phyloP scores from a whole-genome alignment of 2,888 invertebrate species.

The Pardosa pseudoannulata region DNA sequence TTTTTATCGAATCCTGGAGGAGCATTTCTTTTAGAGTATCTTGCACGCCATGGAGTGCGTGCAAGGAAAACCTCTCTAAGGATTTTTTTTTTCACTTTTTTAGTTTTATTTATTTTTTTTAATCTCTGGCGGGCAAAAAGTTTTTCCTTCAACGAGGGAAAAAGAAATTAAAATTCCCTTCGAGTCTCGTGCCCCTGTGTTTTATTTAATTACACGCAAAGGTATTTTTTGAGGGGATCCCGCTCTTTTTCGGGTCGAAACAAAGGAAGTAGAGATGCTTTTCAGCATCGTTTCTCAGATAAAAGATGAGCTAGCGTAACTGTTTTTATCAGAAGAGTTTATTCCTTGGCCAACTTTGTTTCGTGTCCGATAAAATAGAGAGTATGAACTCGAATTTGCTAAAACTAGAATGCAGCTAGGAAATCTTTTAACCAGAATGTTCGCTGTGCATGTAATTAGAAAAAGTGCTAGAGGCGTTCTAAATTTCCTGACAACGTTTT shows the following conservation, averaged over 20 bases:
- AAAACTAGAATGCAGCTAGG: not conserved
- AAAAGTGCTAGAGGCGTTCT: no score
- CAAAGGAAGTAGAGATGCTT: not conserved
- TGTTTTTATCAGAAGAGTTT: slow-evolving; percentile 14
- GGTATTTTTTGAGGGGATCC: slow-evolving; percentile 38
- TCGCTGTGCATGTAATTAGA: not conserved
- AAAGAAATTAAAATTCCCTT: slow-evolving; percentile 66
- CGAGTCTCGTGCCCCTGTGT: slow-evolving; percentile 49
- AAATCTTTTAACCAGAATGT: not conserved
- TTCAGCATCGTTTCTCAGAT: slow-evolving; percentile 3
- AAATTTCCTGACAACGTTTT: no score
- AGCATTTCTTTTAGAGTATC: not conserved
- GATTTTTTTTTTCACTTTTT: not conserved
- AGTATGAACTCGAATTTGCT: not conserved
- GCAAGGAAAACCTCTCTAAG: slow-evolving; percentile 24
- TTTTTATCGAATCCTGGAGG: slow-evolving; percentile 2
- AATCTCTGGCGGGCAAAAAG: slow-evolving; percentile 48
- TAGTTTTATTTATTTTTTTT: slow-evolving; percentile 14
- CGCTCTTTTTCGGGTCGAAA: slow-evolving; percentile 17
- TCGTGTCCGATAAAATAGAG: not conserved
- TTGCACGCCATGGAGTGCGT: slow-evolving; percentile 29
- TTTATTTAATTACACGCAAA: slow-evolving; percentile 69
- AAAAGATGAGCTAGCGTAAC: not conserved
- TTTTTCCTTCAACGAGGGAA: slow-evolving; percentile 36
- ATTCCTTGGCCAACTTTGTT: not conserved